phyloP scores from a whole-genome alignment of 1,140 invertebrate genomes.

The Riptortus pedestris region DNA sequence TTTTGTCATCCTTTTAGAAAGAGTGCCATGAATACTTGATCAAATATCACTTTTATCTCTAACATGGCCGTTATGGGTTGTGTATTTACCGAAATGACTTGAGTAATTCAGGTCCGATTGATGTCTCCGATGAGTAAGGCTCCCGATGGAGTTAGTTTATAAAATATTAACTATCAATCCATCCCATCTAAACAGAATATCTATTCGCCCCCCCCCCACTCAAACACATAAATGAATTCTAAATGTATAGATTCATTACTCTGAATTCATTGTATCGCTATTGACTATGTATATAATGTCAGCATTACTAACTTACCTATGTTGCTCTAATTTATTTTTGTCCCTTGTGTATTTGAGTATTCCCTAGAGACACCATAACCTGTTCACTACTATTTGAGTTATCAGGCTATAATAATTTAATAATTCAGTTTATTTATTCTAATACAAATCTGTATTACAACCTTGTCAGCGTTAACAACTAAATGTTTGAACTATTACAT shows the following conservation, averaged over 20 bases:
- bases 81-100: slow-evolving; percentile 13
- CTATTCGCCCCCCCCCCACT: neutral
- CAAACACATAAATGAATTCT: slow-evolving; percentile 12
- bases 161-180: slow-evolving; percentile 2
- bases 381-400: no score
- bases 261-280: neutral
- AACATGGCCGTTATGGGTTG: neutral
- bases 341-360: no score
- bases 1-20: neutral
- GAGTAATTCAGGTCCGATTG: slow-evolving; percentile 13
- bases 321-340: no score
- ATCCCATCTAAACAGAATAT: neutral
- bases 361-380: no score
- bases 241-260: slow-evolving; percentile 3
- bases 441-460: no score
- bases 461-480: no score
- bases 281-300: no score
- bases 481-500: no score
- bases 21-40: neutral
- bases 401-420: no score
- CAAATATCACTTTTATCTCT: slow-evolving; percentile 16
- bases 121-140: neutral
- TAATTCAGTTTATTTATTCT: no score
- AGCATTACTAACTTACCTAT: no score
- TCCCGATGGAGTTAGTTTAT: neutral